phyloP scores from a whole-genome alignment of 1,140 invertebrate species.

The Hestina assimilis region DNA sequence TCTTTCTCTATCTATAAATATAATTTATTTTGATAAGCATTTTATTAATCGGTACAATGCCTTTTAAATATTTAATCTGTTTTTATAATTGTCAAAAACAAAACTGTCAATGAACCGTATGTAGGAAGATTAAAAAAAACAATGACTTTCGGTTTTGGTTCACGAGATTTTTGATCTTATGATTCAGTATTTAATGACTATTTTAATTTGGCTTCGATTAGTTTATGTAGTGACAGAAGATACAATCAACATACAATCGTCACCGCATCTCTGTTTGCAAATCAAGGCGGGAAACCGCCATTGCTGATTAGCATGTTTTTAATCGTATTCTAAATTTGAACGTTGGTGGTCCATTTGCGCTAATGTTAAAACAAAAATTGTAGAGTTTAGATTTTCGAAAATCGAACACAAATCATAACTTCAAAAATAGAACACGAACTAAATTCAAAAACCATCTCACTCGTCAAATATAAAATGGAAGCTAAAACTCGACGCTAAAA shows the following conservation, averaged over 20 bases:
- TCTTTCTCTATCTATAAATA: too few species aligned
- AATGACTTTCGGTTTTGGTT: not conserved
- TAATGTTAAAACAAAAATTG: conserved; percentile 8
- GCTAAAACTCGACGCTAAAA: too few species aligned
- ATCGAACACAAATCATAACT: too few species aligned
- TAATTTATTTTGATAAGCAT: too few species aligned
- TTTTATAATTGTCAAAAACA: not conserved
- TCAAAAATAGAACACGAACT: too few species aligned
- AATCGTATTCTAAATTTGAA: conserved; percentile 52
- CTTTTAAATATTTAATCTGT: not conserved
- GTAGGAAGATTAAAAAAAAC: conserved; percentile 6
- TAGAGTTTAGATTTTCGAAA: too few species aligned
- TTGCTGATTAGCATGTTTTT: conserved; percentile 57
- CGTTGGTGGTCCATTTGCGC: conserved; percentile 37
- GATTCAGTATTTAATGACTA: not conserved
- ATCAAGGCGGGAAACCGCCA: conserved; percentile 59
- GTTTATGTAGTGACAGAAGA: conserved; percentile 1
- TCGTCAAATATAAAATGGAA: too few species aligned
- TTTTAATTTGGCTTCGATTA: not conserved
- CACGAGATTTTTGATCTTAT: not conserved
- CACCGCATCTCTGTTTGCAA: conserved; percentile 62
- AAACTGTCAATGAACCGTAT: conserved; percentile 5
- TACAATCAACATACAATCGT: conserved; percentile 69
- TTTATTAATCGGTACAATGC: too few species aligned
- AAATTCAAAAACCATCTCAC: too few species aligned